Conservation (phyloP, 2,888 invertebrate genomes). For the Thelaira solivaga region DNA sequence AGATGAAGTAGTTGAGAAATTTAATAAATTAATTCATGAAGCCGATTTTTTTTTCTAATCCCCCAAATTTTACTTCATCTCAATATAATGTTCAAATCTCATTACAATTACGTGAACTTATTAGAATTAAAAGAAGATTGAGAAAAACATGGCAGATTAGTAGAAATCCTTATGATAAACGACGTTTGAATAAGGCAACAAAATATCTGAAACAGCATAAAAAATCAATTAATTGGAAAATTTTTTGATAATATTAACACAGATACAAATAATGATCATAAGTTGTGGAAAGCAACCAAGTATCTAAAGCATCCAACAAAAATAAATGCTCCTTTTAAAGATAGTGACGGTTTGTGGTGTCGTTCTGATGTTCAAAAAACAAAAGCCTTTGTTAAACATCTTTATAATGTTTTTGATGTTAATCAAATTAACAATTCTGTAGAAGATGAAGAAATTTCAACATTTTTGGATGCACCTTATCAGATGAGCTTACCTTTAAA, state of each 20-base stretch:
- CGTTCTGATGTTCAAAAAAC: neutral
- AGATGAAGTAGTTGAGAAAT: neutral
- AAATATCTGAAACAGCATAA: neutral
- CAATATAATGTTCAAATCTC: neutral
- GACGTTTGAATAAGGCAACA: neutral
- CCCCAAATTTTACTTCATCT: neutral
- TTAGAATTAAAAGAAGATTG: neutral
- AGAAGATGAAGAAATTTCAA: neutral
- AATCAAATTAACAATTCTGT: neutral
- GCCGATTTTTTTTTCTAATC: neutral
- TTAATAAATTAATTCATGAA: neutral
- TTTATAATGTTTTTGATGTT: neutral
- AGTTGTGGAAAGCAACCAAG: too few relatives aligned
- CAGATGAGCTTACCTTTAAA: neutral
- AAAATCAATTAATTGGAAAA: neutral
- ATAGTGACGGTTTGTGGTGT: neutral
- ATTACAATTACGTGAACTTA: neutral
- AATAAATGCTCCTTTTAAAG: neutral
- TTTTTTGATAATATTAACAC: neutral
- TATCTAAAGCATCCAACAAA: neutral
- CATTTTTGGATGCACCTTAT: neutral
- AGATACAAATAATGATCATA: too few relatives aligned
- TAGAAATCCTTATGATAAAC: neutral
- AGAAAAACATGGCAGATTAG: neutral
- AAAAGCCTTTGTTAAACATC: neutral